Evolutionary conservation across 2,113 vertebrate genomes (phyloP), one percentile per base, ranked within the genome.

Genomic region (Myrmophylax atrothorax): DNA sequence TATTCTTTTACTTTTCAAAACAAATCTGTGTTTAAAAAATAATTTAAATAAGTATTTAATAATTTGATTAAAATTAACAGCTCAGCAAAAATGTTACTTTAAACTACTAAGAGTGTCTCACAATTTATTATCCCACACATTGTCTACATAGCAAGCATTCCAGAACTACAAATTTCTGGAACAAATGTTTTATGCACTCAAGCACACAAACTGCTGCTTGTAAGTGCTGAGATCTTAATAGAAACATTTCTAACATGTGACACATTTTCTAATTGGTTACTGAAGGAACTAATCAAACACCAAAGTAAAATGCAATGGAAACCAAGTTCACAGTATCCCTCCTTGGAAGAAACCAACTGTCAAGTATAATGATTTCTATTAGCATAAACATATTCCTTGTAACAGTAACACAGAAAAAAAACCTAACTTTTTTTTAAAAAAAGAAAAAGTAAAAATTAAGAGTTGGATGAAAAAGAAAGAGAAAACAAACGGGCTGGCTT

Each of bases 71-170:
- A 73, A 95, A 93, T 67, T 64, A 83, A 87, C 44, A 93, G 44
- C 49, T 93, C 90, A 94, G 52, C 86, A 95, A 89, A 93, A 96
- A 38, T 14, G 33, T 74, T 76, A 67, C 69, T 94, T 92, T 67
- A 84, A 92, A 67, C 55, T 74, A 66, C 42, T 92, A 73, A 78
- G 12, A 70, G 38, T 26, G 35, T 72, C 79, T 93, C 79, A 63
- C 76, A 59, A 85, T 83, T 83, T 74, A 73, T 73, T 77, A 94
- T 93, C 94, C 95, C 89, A 86, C 96, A 90, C 62, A 62, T 79
- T 73, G 75, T 89, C 90, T 81, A 95, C 94, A 79, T 58, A 87
- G 49, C 46, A 94, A 73, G 66, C 84, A 83, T 91, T 91, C 77
- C 74, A 95, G 84, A 89, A 87, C 49, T 40, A 89, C 49, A 38